Conservation (phyloP, 2,113 vertebrate species). For the Peromyscus maniculatus region DNA sequence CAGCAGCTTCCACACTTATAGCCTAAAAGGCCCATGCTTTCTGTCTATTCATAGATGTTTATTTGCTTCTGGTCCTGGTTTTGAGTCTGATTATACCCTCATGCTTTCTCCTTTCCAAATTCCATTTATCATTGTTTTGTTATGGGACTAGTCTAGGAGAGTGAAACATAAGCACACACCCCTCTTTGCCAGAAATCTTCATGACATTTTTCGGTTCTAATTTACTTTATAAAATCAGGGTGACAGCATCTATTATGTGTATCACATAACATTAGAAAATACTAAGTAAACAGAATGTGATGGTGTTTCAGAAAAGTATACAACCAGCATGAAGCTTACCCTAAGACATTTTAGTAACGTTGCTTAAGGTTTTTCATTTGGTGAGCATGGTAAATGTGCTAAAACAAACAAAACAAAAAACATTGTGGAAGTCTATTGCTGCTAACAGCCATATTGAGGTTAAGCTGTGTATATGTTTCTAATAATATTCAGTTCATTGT, state of each 20-base stretch:
- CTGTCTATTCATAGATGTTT: not conserved
- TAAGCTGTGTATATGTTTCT: not conserved
- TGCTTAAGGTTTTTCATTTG: not conserved
- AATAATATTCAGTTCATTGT: constrained; percentile 4
- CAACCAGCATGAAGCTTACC: not conserved
- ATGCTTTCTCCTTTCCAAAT: not conserved
- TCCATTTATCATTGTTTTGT: not conserved
- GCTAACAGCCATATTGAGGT: not conserved
- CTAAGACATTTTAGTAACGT: not conserved
- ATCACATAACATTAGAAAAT: not conserved
- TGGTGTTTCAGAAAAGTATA: not conserved
- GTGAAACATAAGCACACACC: not conserved
- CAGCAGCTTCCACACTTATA: not conserved
- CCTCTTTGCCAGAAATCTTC: not conserved
- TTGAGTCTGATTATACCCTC: not conserved
- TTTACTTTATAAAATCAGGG: not conserved
- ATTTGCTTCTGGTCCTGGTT: not conserved
- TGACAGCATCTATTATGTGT: not conserved
- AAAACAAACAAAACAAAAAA: not conserved
- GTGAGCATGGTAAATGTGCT: not conserved
- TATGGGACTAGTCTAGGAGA: not conserved
- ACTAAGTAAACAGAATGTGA: constrained; percentile 21
- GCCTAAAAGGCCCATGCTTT: not conserved
- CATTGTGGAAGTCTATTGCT: not conserved
- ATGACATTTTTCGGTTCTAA: not conserved